Base-by-base conservation (phyloP, 1,140 invertebrate genomes). In the Drosophila virilis region DNA sequence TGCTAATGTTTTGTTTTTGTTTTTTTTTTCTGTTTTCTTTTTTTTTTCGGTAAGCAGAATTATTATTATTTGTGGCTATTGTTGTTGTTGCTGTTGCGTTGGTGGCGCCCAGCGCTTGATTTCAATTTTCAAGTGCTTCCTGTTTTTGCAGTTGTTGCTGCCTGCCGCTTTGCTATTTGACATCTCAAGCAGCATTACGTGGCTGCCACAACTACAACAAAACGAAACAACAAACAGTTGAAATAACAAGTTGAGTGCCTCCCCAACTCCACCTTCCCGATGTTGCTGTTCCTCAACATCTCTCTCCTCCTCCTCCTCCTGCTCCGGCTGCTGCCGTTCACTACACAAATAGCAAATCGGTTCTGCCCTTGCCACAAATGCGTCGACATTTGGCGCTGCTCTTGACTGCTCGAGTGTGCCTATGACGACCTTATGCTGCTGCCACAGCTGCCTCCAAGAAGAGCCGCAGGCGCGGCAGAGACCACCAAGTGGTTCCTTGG, bases 111-210 rank as follows among this genome's bases (percentile, higher is more conserved):
- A 50, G 59, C 71, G 83, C 74, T 79, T 83, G 83, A 86, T 88
- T 86, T 86, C 83, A 83, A 86, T 86, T 88, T 86, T 83, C 76
- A 88, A 86, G 83, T 86, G 84, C 65, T 89, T 86, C 84, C 83
- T 86, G 82, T 72, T 86, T 79, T 67, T 70, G 70, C 46, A 65
- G 57, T 65, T 77, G 55, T 74, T 52, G 69, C 42, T 68, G 59
- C 17, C 69, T 37, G 60, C 35, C 74, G 79, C 75, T 82, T 72
- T 75, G 72, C 82, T 77, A 77, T 86, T 86, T 86, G 83, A 86
- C 83, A 86, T 86, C 82, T 86, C 79, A 86, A 86, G 82, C 82
- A 86, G 83, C 79, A 76, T 81, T 85, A 77, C 77, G 55, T 60
- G 50, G 37, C 69, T 52, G 62, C 69, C 57, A 54, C 64, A 67